Evolutionary conservation across 2,113 vertebrate genomes (phyloP).

Genomic region (Poeciliopsis prolifica): DNA sequence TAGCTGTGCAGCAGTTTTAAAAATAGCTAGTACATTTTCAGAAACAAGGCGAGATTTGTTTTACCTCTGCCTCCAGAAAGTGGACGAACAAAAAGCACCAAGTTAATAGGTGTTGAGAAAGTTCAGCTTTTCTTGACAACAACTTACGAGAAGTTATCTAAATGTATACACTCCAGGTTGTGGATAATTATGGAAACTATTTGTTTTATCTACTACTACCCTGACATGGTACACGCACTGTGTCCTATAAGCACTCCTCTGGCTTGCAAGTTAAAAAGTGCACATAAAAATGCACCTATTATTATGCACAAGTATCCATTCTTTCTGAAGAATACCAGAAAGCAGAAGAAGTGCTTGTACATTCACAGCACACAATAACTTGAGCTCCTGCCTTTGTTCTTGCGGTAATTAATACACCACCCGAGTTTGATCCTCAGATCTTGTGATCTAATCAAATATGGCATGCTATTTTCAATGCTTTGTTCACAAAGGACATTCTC

Average conservation of each 20-base stretch:
- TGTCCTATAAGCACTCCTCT: neutral
- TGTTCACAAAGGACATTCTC: constrained; percentile 67
- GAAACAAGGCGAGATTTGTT: too few species aligned
- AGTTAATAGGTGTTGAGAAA: neutral
- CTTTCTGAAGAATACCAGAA: constrained; percentile 46
- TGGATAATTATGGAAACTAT: neutral
- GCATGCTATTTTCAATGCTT: constrained; percentile 67
- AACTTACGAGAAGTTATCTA: neutral
- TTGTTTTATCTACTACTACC: neutral
- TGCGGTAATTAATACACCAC: constrained; percentile 67
- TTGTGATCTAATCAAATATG: constrained; percentile 76
- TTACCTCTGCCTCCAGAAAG: neutral
- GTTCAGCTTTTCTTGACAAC: neutral
- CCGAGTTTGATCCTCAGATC: constrained; percentile 70
- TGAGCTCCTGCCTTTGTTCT: constrained; percentile 67
- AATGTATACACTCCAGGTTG: neutral
- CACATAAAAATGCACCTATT: constrained; percentile 10
- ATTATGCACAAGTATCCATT: constrained; percentile 15
- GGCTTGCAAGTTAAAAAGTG: neutral
- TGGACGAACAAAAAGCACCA: neutral
- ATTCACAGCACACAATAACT: constrained; percentile 61
- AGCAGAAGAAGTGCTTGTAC: constrained; percentile 56
- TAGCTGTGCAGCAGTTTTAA: too few species aligned
- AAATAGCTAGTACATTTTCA: too few species aligned
- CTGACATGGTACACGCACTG: neutral